A percentile compares a stretch with the other conserved stretches of the same genome.
Evolutionary conservation across 2,113 vertebrate species (phyloP).

Genomic region (Chaetodon trifascialis): DNA sequence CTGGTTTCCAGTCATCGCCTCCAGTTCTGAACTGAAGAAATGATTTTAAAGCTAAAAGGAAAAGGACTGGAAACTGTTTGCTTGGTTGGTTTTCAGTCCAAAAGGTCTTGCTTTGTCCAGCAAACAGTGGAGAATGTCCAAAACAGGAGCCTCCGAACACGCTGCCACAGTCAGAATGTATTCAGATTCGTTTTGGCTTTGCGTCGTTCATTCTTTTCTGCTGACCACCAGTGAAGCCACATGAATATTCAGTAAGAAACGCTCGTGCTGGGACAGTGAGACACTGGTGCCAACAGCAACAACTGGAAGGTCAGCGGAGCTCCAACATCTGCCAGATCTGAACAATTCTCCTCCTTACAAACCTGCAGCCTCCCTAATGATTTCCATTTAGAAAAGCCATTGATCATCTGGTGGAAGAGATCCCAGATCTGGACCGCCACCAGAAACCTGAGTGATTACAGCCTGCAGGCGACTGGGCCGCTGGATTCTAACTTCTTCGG

Average conservation of each 20-base stretch:
- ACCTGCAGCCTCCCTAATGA: neutral
- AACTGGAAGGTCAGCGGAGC: conserved; percentile 11
- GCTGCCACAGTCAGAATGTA: neutral
- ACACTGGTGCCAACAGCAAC: neutral
- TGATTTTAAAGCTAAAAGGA: neutral
- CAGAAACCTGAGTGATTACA: neutral
- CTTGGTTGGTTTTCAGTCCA: neutral
- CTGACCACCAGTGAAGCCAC: neutral
- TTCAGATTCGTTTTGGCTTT: neutral
- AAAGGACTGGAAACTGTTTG: too few relatives aligned
- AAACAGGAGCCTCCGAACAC: neutral
- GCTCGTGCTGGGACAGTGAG: neutral
- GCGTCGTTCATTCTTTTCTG: neutral
- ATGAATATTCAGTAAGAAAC: neutral
- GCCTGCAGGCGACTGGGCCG: neutral
- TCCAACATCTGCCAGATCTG: neutral
- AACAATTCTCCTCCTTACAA: neutral
- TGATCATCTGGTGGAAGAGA: neutral
- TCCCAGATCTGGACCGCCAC: neutral
- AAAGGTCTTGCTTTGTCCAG: too few relatives aligned
- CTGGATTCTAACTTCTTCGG: neutral
- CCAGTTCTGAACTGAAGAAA: neutral
- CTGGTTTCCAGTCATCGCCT: too few relatives aligned
- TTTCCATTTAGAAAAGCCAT: neutral
- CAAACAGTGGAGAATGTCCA: neutral